Conservation (phyloP, 1,140 invertebrate species). For the Ostrea edulis region DNA sequence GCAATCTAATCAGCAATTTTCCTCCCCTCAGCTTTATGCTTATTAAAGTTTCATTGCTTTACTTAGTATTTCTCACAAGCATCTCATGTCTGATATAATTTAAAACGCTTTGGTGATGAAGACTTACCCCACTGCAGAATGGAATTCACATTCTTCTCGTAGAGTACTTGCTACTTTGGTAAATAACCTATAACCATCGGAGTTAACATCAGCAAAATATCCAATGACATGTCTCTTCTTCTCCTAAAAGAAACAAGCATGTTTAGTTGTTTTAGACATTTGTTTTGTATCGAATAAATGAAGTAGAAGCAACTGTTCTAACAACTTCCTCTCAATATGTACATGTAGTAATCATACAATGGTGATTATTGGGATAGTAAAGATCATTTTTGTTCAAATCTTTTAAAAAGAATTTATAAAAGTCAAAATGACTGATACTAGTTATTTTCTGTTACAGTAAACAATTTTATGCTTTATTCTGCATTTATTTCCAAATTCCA, state of each 20-base stretch:
- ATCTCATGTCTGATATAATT: no score
- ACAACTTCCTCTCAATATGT: not conserved
- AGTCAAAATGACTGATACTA: no score
- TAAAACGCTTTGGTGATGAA: not conserved
- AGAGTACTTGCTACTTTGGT: conserved; percentile 81
- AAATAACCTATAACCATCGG: conserved; percentile 83
- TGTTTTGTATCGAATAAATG: no score
- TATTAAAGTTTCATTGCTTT: no score
- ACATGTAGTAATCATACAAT: not conserved
- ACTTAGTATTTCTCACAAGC: no score
- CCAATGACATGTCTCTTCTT: conserved; percentile 96
- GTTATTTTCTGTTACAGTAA: no score
- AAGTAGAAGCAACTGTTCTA: no score
- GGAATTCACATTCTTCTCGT: conserved; percentile 97
- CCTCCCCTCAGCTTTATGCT: no score
- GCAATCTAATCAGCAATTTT: no score
- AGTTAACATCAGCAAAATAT: conserved; percentile 92
- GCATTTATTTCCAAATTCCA: no score
- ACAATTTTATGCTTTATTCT: no score
- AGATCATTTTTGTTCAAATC: not conserved
- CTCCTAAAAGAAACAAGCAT: conserved; percentile 78
- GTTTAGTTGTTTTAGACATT: no score
- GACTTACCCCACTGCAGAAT: conserved; percentile 94
- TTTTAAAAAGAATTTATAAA: not conserved
- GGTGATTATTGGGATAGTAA: not conserved